phyloP scores from a whole-genome alignment of 2,888 invertebrate species.

The Epirrita christyi region DNA sequence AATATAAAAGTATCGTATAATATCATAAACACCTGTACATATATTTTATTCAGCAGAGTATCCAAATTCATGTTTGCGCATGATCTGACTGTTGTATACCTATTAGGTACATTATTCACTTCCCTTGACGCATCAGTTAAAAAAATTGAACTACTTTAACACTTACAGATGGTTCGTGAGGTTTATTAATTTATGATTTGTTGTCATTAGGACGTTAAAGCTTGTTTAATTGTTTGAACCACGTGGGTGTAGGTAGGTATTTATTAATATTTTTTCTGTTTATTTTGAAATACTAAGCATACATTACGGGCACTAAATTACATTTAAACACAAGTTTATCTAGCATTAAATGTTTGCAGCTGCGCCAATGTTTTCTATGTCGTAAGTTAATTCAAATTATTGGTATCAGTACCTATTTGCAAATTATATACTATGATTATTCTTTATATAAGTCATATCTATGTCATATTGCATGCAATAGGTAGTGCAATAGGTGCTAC shows the following conservation, averaged over 20 bases:
- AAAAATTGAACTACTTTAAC: not conserved
- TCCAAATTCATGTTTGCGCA: slow-evolving; percentile 1
- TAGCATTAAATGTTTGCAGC: too few species aligned
- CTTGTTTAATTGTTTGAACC: not conserved
- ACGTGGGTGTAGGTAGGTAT: not conserved
- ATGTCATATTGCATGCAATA: too few species aligned
- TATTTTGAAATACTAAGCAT: not conserved
- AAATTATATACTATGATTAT: too few species aligned
- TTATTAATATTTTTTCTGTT: not conserved
- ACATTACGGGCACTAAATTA: too few species aligned
- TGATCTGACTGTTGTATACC: not conserved
- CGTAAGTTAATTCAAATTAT: too few species aligned
- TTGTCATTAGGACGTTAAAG: not conserved
- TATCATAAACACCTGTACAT: not conserved
- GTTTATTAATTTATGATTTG: not conserved
- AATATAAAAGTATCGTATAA: too few species aligned
- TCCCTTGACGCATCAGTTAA: slow-evolving; percentile 10
- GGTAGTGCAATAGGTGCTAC: too few species aligned
- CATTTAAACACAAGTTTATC: too few species aligned
- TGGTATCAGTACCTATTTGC: too few species aligned
- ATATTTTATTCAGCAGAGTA: not conserved
- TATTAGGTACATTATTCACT: not conserved
- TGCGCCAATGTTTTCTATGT: too few species aligned
- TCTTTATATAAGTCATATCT: too few species aligned
- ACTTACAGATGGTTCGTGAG: not conserved